These are phyloP conservation scores for Carettochelys insculpta DNA, from an alignment of 2,113 vertebrate genomes.

Conservation along the genomic window DNA sequence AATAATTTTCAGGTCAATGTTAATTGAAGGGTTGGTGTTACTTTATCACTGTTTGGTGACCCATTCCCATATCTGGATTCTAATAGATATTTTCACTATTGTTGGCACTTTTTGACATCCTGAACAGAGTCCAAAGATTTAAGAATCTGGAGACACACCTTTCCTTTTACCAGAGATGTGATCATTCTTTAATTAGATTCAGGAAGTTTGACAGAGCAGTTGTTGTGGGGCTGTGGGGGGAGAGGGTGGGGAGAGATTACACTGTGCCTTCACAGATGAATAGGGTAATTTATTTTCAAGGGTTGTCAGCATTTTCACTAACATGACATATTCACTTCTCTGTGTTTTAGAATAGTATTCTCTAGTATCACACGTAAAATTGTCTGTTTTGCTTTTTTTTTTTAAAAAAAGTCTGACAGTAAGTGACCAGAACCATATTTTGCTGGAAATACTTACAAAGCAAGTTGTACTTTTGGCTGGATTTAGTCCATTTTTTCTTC, in stretches of 20 bases:
- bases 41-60: background rate
- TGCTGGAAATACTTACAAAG: slow-evolving; percentile 56
- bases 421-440: slow-evolving; percentile 30
- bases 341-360: background rate
- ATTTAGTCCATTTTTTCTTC: slow-evolving; percentile 47
- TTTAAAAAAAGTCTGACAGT: slow-evolving; percentile 23
- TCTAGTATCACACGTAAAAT: background rate
- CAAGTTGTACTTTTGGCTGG: slow-evolving; percentile 45
- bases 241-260: background rate
- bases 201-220: background rate
- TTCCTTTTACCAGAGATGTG: background rate
- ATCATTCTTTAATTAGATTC: background rate
- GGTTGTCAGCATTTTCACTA: background rate
- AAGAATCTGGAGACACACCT: background rate
- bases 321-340: background rate
- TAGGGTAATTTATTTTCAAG: background rate
- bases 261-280: background rate
- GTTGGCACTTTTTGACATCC: background rate
- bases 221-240: background rate
- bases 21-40: background rate
- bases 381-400: slow-evolving; percentile 20
- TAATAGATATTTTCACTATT: slow-evolving; percentile 7
- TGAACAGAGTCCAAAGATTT: background rate
- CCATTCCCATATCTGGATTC: background rate
- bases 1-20: background rate